Conservation (phyloP, 2,113 vertebrate genomes). For the Phrynosoma platyrhinos region DNA sequence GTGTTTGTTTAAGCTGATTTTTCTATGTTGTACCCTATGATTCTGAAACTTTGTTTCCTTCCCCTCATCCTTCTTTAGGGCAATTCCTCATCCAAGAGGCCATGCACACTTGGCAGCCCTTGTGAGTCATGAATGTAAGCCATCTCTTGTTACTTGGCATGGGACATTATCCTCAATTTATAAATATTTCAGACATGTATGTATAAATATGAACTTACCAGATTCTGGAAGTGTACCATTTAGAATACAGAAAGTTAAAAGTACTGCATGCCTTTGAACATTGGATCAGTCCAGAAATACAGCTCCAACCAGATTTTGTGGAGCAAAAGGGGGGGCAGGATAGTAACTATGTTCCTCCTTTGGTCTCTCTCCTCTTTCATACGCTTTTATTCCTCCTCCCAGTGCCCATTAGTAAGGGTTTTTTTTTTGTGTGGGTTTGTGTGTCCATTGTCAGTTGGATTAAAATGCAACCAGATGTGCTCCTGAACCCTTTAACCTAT, state of each 20-base stretch:
- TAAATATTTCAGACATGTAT: neutral
- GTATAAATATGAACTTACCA: neutral
- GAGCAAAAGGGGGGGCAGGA: no score
- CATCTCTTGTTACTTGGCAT: slow-evolving; percentile 24
- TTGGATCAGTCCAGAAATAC: neutral
- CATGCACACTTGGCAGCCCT: slow-evolving; percentile 96
- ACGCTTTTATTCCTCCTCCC: neutral
- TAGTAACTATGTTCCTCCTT: no score
- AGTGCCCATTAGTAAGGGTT: no score
- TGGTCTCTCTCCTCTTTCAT: no score
- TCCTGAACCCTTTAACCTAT: neutral
- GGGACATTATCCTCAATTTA: accelerated
- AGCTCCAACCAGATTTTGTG: neutral
- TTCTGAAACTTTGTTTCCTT: slow-evolving; percentile 33
- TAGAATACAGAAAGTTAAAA: neutral
- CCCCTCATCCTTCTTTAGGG: slow-evolving; percentile 77
- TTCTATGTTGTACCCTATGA: neutral
- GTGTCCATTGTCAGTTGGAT: no score
- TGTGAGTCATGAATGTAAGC: slow-evolving; percentile 95
- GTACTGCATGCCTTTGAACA: neutral
- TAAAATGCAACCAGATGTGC: neutral
- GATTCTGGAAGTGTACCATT: neutral
- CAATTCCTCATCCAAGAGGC: slow-evolving; percentile 96
- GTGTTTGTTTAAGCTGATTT: neutral
- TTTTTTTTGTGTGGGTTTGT: no score